These are phyloP conservation scores for Xestia sexstrigata DNA, from an alignment of 2,888 invertebrate species.

Conservation along the genomic window DNA sequence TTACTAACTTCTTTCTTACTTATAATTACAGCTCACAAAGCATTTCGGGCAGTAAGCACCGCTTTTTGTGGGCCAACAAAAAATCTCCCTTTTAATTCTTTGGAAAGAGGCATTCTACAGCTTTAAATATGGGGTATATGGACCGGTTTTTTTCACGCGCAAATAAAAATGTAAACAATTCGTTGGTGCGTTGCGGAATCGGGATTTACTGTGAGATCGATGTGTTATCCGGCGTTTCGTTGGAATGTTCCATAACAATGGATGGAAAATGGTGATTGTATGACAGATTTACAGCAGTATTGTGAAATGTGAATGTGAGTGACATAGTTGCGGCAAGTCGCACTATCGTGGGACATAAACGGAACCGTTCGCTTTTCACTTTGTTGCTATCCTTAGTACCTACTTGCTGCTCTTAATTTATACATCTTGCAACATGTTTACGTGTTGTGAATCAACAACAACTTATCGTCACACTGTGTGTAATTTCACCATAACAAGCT, in stretches of 20 bases:
- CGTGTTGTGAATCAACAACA: constrained; percentile 37
- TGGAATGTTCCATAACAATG: constrained; percentile 68
- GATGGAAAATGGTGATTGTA: constrained; percentile 55
- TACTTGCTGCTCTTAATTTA: constrained; percentile 55
- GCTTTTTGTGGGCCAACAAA: constrained; percentile 82
- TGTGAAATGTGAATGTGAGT: constrained; percentile 66
- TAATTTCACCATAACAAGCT: constrained; percentile 45
- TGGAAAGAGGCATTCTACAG: constrained; percentile 79
- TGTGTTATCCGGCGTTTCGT: constrained; percentile 68
- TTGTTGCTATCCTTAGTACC: constrained; percentile 39
- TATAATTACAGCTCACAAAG: constrained; percentile 88
- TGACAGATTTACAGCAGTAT: constrained; percentile 62
- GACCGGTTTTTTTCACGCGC: constrained; percentile 76
- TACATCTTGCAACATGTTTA: constrained; percentile 51
- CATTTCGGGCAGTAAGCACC: constrained; percentile 82
- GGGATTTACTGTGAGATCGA: constrained; percentile 67
- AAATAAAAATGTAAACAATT: constrained; percentile 90
- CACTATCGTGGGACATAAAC: constrained; percentile 66
- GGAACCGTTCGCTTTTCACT: constrained; percentile 51
- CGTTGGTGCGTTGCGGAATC: constrained; percentile 65
- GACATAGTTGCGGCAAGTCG: constrained; percentile 67
- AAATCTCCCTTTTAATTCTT: constrained; percentile 81
- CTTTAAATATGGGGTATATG: constrained; percentile 74
- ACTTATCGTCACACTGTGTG: constrained; percentile 38
- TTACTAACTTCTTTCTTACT: too few relatives aligned